Evolutionary conservation across 2,888 invertebrate genomes (phyloP).

Genomic region (Diaprepes abbreviatus): DNA sequence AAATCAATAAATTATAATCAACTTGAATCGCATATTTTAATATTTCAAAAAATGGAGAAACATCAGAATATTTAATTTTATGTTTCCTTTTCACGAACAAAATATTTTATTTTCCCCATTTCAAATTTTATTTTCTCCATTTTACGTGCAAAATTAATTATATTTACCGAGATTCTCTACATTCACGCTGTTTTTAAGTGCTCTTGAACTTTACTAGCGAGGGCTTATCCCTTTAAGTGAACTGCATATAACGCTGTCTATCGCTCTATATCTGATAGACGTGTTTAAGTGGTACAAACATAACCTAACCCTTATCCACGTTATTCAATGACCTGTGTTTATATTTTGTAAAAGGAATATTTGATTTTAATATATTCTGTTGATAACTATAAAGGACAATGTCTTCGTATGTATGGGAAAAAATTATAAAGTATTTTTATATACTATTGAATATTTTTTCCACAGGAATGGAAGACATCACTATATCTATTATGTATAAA

Average conservation of each 20-base stretch:
- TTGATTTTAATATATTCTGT: slow-evolving; percentile 5
- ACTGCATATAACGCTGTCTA: slow-evolving; percentile 33
- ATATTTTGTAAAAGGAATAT: neutral
- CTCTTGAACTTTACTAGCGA: slow-evolving; percentile 29
- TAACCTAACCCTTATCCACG: slow-evolving; percentile 1
- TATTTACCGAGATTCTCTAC: slow-evolving; percentile 31
- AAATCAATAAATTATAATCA: too few species aligned
- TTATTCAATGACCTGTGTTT: slow-evolving; percentile 2
- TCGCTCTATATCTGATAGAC: slow-evolving; percentile 45
- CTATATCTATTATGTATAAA: too few species aligned
- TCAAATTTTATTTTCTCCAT: neutral
- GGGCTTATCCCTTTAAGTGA: slow-evolving; percentile 41
- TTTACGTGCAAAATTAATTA: slow-evolving; percentile 31
- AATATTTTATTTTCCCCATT: neutral
- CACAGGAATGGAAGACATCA: too few species aligned
- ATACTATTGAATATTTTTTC: too few species aligned
- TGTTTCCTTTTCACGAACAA: too few species aligned
- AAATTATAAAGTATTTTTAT: too few species aligned
- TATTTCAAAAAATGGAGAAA: too few species aligned
- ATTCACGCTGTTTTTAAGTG: slow-evolving; percentile 19
- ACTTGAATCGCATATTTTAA: too few species aligned
- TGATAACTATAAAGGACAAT: too few species aligned
- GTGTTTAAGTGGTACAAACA: slow-evolving; percentile 45
- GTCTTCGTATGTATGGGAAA: too few species aligned
- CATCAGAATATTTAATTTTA: too few species aligned